A percentile compares a stretch with the other conserved stretches of the same genome.
Conservation (phyloP, 2,113 vertebrate species). For the Phaethornis superciliosus region DNA sequence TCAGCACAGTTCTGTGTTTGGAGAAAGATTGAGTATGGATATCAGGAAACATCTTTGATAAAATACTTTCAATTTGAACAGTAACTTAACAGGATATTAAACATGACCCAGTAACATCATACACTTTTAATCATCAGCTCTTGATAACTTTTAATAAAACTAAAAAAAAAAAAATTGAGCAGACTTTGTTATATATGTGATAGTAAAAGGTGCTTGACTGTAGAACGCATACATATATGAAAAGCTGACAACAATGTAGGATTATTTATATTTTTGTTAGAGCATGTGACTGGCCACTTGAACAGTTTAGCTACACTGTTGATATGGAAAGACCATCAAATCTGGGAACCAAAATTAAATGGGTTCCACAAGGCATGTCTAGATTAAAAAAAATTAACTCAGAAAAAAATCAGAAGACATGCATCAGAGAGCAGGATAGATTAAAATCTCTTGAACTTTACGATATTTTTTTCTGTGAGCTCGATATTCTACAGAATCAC, state of each 20-base stretch:
- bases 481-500: background rate
- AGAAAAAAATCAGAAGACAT: background rate
- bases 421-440: background rate
- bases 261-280: background rate
- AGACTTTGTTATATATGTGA: background rate
- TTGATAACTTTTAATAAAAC: background rate
- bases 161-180: background rate
- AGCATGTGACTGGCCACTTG: background rate
- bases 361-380: background rate
- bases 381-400: background rate
- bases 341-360: background rate
- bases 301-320: background rate
- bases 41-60: background rate
- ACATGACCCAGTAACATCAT: background rate
- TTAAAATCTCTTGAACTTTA: background rate
- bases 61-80: constrained; percentile 20
- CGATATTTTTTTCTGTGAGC: background rate
- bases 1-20: background rate
- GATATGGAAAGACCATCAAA: background rate
- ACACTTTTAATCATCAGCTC: background rate
- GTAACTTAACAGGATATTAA: background rate
- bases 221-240: background rate
- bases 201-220: background rate
- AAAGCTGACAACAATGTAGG: background rate
- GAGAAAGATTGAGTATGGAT: background rate